These are phyloP conservation scores for Macropodus opercularis DNA, from an alignment of 2,797 vertebrate genomes.

Conservation along the genomic window DNA sequence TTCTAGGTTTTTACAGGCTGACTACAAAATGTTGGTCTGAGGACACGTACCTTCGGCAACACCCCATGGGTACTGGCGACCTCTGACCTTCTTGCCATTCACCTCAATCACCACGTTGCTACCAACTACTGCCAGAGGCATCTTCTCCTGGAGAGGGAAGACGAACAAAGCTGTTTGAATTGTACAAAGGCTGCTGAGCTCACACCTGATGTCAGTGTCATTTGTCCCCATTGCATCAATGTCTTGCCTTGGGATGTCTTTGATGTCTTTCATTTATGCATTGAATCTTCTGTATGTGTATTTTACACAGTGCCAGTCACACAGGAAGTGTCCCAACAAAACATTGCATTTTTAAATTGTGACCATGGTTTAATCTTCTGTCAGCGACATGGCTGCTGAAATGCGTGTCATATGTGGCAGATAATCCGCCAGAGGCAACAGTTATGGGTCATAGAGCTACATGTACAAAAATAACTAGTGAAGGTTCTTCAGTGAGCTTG, in stretches of 20 bases:
- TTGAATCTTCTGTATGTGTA: too few species aligned
- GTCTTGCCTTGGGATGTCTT: too few species aligned
- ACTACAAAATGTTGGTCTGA: not conserved
- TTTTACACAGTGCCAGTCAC: not conserved
- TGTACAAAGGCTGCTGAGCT: not conserved
- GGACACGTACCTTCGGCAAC: slow-evolving; percentile 86
- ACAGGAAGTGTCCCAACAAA: not conserved
- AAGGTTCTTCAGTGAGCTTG: slow-evolving; percentile 26
- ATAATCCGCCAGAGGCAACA: not conserved
- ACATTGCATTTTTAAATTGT: too few species aligned
- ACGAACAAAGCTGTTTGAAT: not conserved
- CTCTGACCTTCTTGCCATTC: slow-evolving; percentile 86
- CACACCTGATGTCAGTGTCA: too few species aligned
- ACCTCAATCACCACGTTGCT: slow-evolving; percentile 86
- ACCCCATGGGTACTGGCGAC: slow-evolving; percentile 87
- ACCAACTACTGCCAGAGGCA: slow-evolving; percentile 85
- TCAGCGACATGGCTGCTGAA: not conserved
- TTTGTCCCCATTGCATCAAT: too few species aligned
- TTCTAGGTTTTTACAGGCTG: too few species aligned
- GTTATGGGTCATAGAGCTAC: slow-evolving; percentile 6
- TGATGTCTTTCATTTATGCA: too few species aligned
- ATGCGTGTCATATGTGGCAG: not conserved
- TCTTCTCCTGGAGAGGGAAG: slow-evolving; percentile 75
- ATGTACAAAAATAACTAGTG: not conserved
- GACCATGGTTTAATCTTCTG: not conserved